phyloP scores from a whole-genome alignment of 2,113 vertebrate species.

The Epinephelus fuscoguttatus region DNA sequence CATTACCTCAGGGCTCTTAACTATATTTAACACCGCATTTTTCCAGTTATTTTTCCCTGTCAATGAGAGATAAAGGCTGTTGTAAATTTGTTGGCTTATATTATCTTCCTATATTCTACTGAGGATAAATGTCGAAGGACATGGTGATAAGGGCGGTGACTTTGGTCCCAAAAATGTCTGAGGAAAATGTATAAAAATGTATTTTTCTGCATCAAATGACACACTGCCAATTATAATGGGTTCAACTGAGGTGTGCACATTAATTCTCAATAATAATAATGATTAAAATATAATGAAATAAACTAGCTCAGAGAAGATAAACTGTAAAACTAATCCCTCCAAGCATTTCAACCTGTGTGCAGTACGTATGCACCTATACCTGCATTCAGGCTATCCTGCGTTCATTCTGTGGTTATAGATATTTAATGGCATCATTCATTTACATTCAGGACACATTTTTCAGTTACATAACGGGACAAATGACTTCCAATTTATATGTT shows the following conservation, averaged over 20 bases:
- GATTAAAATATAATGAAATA: background rate
- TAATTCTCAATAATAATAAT: background rate
- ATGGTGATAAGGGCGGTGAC: background rate
- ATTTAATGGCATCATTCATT: slow-evolving; percentile 48
- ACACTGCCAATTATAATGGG: background rate
- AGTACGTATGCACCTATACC: background rate
- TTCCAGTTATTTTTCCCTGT: background rate
- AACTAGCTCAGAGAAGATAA: background rate
- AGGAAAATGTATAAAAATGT: background rate
- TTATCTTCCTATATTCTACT: slow-evolving; percentile 7
- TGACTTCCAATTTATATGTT: slow-evolving; percentile 46
- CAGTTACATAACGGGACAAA: slow-evolving; percentile 38
- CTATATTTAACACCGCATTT: slow-evolving; percentile 38
- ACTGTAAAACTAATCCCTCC: background rate
- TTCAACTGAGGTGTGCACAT: background rate
- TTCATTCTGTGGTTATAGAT: background rate
- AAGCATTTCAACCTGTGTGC: background rate
- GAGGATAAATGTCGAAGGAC: background rate
- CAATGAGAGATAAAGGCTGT: slow-evolving; percentile 16
- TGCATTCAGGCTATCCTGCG: background rate
- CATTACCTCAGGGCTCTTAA: slow-evolving; percentile 50
- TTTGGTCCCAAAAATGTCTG: background rate
- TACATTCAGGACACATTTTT: slow-evolving; percentile 36
- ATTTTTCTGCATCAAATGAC: background rate
- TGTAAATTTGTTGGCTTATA: slow-evolving; percentile 29